These are phyloP conservation scores for Scomberomorus guttatus DNA, from an alignment of 2,797 vertebrate genomes.

Conservation along the genomic window DNA sequence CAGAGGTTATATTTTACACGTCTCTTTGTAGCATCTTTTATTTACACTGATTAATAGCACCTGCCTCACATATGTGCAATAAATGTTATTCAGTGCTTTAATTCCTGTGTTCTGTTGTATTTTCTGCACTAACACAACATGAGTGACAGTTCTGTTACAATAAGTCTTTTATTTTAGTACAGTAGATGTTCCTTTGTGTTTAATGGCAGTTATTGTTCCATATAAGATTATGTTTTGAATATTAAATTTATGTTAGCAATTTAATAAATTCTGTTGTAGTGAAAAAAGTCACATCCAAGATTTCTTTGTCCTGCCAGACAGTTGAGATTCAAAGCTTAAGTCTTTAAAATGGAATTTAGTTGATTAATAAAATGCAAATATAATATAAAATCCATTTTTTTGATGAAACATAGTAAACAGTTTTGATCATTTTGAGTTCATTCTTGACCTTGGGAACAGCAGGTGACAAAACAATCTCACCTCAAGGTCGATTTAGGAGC, in stretches of 20 bases:
- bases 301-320: neutral
- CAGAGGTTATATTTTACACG: constrained; percentile 65
- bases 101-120: constrained; percentile 31
- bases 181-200: neutral
- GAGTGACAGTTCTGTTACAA: constrained; percentile 3
- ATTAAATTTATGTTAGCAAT: constrained; percentile 5
- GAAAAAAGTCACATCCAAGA: neutral
- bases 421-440: neutral
- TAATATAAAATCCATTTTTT: neutral
- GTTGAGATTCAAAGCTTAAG: neutral
- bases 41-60: constrained; percentile 61
- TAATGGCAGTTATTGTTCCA: neutral
- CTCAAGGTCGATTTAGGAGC: too few relatives aligned
- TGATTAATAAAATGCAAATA: neutral
- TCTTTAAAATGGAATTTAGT: constrained; percentile 1
- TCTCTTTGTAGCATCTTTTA: constrained; percentile 66
- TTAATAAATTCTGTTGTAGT: neutral
- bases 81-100: constrained; percentile 74
- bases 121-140: constrained; percentile 27
- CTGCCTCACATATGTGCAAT: constrained; percentile 79
- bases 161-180: constrained; percentile 6
- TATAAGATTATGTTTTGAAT: neutral
- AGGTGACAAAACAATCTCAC: too few relatives aligned
- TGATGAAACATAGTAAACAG: neutral
- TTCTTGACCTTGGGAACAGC: neutral